Percentiles rank a stretch among this genome's conserved stretches.
These are phyloP conservation scores for Timema cristinae DNA, from an alignment of 2,888 invertebrate genomes.

Conservation along the genomic window DNA sequence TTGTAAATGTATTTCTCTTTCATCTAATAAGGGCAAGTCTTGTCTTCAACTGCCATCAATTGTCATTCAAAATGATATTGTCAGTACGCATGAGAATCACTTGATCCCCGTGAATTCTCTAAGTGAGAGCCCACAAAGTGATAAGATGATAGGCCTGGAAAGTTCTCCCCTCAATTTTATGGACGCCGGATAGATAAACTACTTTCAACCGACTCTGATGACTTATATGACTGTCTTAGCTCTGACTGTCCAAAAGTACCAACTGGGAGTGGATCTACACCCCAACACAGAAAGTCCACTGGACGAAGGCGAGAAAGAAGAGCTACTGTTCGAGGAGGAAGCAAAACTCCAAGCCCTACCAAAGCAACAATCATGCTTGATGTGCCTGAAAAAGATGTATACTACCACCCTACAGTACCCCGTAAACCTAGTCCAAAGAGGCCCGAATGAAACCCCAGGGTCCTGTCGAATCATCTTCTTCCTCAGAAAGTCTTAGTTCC, in stretches of 20 bases:
- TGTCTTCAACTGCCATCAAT: constrained; percentile 58
- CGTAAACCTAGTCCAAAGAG: constrained; percentile 56
- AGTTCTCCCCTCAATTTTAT: constrained; percentile 70
- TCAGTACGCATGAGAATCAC: constrained; percentile 29
- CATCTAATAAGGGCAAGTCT: constrained; percentile 14
- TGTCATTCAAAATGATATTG: constrained; percentile 52
- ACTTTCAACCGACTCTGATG: constrained; percentile 75
- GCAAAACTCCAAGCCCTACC: constrained; percentile 21
- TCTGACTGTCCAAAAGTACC: constrained; percentile 55
- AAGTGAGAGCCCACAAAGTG: constrained; percentile 74
- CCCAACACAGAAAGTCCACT: constrained; percentile 57
- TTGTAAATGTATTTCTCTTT: constrained; percentile 9
- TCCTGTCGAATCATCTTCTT: constrained; percentile 55
- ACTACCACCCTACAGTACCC: constrained; percentile 40
- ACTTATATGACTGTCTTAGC: constrained; percentile 74
- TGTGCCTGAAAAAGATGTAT: constrained; percentile 50
- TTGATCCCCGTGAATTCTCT: constrained; percentile 70
- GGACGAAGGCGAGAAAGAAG: constrained; percentile 61
- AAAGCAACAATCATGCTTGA: constrained; percentile 50
- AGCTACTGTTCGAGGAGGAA: constrained; percentile 44
- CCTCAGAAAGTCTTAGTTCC: constrained; percentile 56
- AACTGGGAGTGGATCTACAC: constrained; percentile 38
- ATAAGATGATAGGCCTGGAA: constrained; percentile 56
- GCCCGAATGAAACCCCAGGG: constrained; percentile 50
- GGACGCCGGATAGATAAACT: constrained; percentile 58